phyloP scores from a whole-genome alignment of 2,797 vertebrate genomes.

The Brotula barbata region DNA sequence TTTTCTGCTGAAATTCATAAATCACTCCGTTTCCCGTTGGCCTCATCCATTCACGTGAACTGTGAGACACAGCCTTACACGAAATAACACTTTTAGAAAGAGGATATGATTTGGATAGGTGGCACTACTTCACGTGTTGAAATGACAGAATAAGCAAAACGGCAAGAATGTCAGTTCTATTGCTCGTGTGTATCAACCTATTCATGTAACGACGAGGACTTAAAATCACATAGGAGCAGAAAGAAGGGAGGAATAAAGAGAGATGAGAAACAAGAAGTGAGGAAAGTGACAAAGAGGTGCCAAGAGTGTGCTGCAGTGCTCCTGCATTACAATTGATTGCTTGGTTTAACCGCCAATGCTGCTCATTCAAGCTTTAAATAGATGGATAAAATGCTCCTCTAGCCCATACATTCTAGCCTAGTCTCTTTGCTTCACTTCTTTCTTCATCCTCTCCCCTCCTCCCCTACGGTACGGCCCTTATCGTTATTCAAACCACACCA shows the following conservation, averaged over 20 bases:
- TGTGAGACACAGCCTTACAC: too few species aligned
- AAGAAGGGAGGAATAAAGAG: slow-evolving; percentile 38
- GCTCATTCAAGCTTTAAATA: slow-evolving; percentile 70
- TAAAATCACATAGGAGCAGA: slow-evolving; percentile 46
- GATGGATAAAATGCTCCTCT: slow-evolving; percentile 69
- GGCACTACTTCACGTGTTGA: slow-evolving; percentile 21
- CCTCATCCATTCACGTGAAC: slow-evolving; percentile 41
- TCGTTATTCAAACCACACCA: slow-evolving; percentile 28
- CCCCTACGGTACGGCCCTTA: too few species aligned
- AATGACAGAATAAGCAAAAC: slow-evolving; percentile 44
- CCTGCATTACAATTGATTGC: slow-evolving; percentile 72
- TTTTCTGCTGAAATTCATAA: too few species aligned
- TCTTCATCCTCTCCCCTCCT: slow-evolving; percentile 24
- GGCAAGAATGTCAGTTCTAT: slow-evolving; percentile 28
- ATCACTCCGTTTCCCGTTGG: too few species aligned
- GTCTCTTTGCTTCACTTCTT: slow-evolving; percentile 5
- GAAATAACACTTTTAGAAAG: too few species aligned
- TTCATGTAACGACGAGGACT: slow-evolving; percentile 23
- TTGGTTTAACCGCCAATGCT: slow-evolving; percentile 66
- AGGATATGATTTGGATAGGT: slow-evolving; percentile 10
- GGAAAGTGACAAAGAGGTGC: slow-evolving; percentile 52
- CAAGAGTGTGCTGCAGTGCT: slow-evolving; percentile 64
- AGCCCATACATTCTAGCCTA: slow-evolving; percentile 41
- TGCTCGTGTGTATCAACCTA: slow-evolving; percentile 34
- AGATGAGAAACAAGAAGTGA: slow-evolving; percentile 37